Evolutionary conservation across 2,113 vertebrate genomes (phyloP).

Genomic region (Micromys minutus): DNA sequence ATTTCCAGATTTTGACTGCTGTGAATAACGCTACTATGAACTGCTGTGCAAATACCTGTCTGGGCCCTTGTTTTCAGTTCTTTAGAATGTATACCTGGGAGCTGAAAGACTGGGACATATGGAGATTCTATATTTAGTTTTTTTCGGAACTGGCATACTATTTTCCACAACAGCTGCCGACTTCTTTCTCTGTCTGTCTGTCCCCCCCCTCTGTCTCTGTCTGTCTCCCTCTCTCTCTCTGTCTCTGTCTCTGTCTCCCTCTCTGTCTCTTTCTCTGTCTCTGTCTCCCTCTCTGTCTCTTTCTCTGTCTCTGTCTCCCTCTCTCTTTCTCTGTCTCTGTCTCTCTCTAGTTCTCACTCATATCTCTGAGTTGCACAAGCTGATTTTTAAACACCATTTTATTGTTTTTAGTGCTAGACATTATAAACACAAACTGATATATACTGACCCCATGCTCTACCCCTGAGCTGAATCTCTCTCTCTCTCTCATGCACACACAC

Average conservation of each 20-base stretch:
- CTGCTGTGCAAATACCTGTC: neutral
- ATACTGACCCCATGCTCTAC: neutral
- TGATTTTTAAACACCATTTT: neutral
- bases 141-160: slow-evolving; percentile 6
- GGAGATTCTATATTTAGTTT: slow-evolving; percentile 34
- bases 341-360: neutral
- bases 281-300: neutral
- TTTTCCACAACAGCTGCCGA: slow-evolving; percentile 11
- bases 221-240: neutral
- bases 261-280: neutral
- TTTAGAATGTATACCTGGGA: neutral
- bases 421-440: neutral
- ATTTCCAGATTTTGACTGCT: slow-evolving; percentile 19
- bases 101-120: neutral
- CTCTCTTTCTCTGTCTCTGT: neutral
- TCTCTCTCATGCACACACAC: no score
- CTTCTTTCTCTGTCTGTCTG: neutral
- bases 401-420: neutral
- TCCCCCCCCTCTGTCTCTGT: neutral
- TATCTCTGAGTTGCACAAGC: neutral
- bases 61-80: neutral
- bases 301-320: neutral
- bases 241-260: neutral
- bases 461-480: neutral
- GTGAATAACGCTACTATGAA: neutral